A percentile compares a stretch with the other conserved stretches of the same genome.
These are phyloP conservation scores for Trachelipus rathkii DNA, from an alignment of 1,140 invertebrate genomes.

Conservation along the genomic window DNA sequence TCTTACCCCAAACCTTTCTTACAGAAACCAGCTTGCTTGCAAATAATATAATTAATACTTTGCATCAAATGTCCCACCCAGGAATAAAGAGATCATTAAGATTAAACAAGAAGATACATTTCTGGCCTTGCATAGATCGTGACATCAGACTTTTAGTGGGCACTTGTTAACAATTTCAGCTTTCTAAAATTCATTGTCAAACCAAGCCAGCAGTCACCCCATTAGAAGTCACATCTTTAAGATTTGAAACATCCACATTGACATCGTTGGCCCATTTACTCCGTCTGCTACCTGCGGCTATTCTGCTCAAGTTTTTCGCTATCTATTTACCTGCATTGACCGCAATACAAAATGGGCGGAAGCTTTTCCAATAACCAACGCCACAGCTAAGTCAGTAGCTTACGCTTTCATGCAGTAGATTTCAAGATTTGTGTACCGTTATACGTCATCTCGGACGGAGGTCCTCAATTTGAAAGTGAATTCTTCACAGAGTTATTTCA, in stretches of 20 bases:
- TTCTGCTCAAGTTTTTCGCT: not conserved
- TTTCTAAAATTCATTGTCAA: too few relatives aligned
- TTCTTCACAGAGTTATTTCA: conserved; percentile 12
- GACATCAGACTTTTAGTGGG: too few relatives aligned
- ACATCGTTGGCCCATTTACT: conserved; percentile 30
- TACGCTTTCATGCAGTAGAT: conserved; percentile 31
- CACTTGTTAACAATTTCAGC: too few relatives aligned
- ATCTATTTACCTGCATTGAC: conserved; percentile 41
- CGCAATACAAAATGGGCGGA: conserved; percentile 31
- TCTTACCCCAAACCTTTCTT: not conserved
- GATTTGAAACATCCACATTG: not conserved
- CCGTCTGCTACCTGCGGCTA: conserved; percentile 26
- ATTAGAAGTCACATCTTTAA: not conserved
- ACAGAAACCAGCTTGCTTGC: too few relatives aligned
- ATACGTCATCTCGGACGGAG: conserved; percentile 38
- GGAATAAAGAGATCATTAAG: not conserved
- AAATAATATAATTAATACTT: not conserved
- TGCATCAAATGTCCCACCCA: not conserved
- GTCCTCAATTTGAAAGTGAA: conserved; percentile 28
- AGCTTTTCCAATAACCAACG: conserved; percentile 25
- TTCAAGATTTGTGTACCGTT: conserved; percentile 33
- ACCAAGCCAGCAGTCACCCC: not conserved
- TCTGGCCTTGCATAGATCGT: not conserved
- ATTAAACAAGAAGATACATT: conserved; percentile 6
- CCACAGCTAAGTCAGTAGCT: conserved; percentile 27